A percentile compares a stretch with the other conserved stretches of the same genome.
Conservation (phyloP, 2,888 invertebrate genomes). For the Apamea sordens region DNA sequence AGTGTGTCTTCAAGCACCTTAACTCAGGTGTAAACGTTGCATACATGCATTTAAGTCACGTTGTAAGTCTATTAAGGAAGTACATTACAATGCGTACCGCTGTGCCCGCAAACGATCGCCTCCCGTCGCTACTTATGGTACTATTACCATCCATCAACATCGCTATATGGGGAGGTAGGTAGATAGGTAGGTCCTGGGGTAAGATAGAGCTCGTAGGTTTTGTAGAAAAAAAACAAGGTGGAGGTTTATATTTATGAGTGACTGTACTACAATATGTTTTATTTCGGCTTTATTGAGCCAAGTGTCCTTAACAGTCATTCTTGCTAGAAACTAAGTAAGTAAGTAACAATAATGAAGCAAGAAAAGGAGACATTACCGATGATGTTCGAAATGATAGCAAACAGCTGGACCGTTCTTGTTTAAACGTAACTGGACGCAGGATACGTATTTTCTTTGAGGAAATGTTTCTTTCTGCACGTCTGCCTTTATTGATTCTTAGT, state of each 20-base stretch:
- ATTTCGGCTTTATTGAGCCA: not conserved
- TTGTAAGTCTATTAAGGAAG: conserved; percentile 49
- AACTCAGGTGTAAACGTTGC: conserved; percentile 36
- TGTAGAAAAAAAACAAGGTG: not conserved
- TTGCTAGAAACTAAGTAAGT: not conserved
- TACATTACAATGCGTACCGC: conserved; percentile 31
- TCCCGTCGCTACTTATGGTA: conserved; percentile 58
- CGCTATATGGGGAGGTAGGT: conserved; percentile 7
- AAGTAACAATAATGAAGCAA: not conserved
- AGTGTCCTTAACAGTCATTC: not conserved
- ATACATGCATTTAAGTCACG: conserved; percentile 12
- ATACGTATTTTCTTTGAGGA: not conserved
- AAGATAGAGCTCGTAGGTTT: not conserved
- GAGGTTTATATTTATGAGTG: not conserved
- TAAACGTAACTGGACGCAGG: not conserved
- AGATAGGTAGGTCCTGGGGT: not conserved
- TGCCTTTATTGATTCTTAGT: not conserved
- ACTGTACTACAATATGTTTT: not conserved
- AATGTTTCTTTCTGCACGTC: not conserved
- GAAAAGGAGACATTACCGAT: not conserved
- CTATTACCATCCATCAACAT: conserved; percentile 55
- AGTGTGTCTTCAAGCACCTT: not conserved
- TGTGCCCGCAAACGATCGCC: conserved; percentile 59
- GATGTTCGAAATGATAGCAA: not conserved
- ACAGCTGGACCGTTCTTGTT: not conserved